phyloP scores from a whole-genome alignment of 2,113 vertebrate species.

The Melanocharis versteri region DNA sequence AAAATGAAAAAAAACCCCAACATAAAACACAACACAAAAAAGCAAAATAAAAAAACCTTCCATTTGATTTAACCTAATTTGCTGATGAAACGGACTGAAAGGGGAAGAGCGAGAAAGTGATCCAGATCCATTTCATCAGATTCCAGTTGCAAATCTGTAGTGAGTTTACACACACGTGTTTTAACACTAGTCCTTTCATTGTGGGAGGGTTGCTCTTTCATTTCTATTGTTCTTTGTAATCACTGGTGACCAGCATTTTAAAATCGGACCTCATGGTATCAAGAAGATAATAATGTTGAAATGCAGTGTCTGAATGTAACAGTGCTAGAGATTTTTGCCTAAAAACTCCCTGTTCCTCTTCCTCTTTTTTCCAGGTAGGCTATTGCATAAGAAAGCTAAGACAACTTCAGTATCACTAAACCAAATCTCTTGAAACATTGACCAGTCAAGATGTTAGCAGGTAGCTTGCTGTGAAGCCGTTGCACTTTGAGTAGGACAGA shows the following conservation, averaged over 20 bases:
- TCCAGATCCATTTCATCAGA: constrained; percentile 41
- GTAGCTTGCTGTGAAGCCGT: background rate
- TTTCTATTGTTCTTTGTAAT: constrained; percentile 52
- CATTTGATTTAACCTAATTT: constrained; percentile 60
- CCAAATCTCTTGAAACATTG: background rate
- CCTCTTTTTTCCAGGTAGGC: background rate
- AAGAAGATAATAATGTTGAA: constrained; percentile 38
- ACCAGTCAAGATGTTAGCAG: background rate
- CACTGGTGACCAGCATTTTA: constrained; percentile 63
- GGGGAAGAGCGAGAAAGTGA: background rate
- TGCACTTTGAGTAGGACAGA: background rate
- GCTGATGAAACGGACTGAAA: constrained; percentile 55
- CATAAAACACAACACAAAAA: background rate
- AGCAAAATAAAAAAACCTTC: background rate
- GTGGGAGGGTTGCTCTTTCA: constrained; percentile 36
- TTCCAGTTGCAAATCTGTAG: constrained; percentile 62
- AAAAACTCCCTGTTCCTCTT: constrained; percentile 28
- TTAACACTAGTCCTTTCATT: constrained; percentile 76
- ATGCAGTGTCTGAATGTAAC: constrained; percentile 53
- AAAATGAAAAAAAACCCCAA: background rate
- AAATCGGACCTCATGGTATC: constrained; percentile 42
- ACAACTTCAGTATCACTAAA: constrained; percentile 29
- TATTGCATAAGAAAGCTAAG: constrained; percentile 7
- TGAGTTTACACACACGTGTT: constrained; percentile 68
- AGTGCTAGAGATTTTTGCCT: constrained; percentile 49